These are phyloP conservation scores for Semicossyphus pulcher DNA, from an alignment of 2,113 vertebrate genomes.

Conservation along the genomic window DNA sequence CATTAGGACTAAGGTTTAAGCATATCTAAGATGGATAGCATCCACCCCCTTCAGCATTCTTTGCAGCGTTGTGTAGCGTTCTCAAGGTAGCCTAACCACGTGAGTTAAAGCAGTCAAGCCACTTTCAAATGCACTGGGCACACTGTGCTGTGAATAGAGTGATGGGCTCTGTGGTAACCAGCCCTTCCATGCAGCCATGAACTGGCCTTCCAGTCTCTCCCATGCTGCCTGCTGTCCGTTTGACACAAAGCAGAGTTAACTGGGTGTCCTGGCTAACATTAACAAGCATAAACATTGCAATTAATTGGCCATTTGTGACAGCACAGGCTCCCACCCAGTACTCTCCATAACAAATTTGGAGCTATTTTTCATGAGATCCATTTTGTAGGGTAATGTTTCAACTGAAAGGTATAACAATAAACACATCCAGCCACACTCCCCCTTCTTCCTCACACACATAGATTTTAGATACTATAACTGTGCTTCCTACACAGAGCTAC, in stretches of 20 bases:
- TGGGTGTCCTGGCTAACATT: slow-evolving; percentile 67
- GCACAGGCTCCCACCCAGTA: slow-evolving; percentile 25
- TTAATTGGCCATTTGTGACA: slow-evolving; percentile 65
- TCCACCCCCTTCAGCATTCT: slow-evolving; percentile 17
- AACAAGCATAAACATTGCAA: slow-evolving; percentile 73
- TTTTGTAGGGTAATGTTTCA: slow-evolving; percentile 51
- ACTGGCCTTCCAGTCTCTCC: slow-evolving; percentile 11
- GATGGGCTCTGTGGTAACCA: slow-evolving; percentile 42
- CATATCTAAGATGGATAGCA: no score
- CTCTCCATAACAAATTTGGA: slow-evolving; percentile 39
- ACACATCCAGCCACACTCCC: slow-evolving; percentile 49
- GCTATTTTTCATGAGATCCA: slow-evolving; percentile 54
- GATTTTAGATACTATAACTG: slow-evolving; percentile 9
- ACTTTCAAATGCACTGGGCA: slow-evolving; percentile 18
- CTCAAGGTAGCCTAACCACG: no score
- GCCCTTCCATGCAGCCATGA: no score
- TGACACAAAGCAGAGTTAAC: slow-evolving; percentile 70
- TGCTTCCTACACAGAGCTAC: slow-evolving; percentile 9
- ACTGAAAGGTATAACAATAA: slow-evolving; percentile 15
- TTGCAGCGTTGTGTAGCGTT: slow-evolving; percentile 50
- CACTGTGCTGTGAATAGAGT: slow-evolving; percentile 3
- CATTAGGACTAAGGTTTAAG: no score
- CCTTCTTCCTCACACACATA: slow-evolving; percentile 10
- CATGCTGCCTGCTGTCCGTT: slow-evolving; percentile 37
- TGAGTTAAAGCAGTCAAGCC: slow-evolving; percentile 25